A percentile compares a stretch with the other conserved stretches of the same genome.
These are phyloP conservation scores for Trichonephila clavipes DNA, from an alignment of 1,140 invertebrate genomes.

Conservation along the genomic window DNA sequence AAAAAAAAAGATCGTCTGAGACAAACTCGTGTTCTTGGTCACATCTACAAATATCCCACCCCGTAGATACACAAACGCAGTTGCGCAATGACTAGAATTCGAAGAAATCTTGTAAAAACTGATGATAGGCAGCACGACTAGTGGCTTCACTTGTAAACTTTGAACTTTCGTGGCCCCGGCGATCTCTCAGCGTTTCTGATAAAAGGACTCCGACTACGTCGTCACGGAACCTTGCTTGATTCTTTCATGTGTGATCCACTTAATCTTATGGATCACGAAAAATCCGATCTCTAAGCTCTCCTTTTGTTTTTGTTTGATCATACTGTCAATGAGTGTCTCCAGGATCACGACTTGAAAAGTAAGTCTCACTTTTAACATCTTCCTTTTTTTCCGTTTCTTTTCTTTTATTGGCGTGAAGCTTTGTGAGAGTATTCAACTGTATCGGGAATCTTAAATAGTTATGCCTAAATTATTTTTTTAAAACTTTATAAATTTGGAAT, in stretches of 20 bases:
- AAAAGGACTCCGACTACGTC: not conserved
- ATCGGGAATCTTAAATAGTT: no score
- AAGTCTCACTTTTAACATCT: not conserved
- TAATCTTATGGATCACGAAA: not conserved
- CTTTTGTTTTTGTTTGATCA: conserved; percentile 5
- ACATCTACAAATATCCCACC: not conserved
- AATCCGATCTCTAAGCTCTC: not conserved
- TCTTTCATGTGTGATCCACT: not conserved
- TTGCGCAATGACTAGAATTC: conserved; percentile 1
- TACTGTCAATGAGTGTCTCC: not conserved
- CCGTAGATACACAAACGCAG: not conserved
- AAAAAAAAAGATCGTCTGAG: not conserved
- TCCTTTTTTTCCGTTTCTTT: no score
- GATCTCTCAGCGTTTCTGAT: conserved; percentile 25
- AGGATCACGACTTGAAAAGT: not conserved
- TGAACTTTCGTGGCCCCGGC: conserved; percentile 8
- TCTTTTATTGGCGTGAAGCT: no score
- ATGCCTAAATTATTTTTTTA: no score
- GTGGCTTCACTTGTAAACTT: conserved; percentile 30
- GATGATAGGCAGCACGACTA: conserved; percentile 18
- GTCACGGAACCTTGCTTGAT: not conserved
- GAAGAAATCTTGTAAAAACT: not conserved
- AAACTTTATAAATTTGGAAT: no score
- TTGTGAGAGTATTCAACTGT: no score
- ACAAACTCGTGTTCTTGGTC: not conserved